Base-by-base conservation (phyloP, 2,113 vertebrate genomes). In the Aldabrachelys gigantea region DNA sequence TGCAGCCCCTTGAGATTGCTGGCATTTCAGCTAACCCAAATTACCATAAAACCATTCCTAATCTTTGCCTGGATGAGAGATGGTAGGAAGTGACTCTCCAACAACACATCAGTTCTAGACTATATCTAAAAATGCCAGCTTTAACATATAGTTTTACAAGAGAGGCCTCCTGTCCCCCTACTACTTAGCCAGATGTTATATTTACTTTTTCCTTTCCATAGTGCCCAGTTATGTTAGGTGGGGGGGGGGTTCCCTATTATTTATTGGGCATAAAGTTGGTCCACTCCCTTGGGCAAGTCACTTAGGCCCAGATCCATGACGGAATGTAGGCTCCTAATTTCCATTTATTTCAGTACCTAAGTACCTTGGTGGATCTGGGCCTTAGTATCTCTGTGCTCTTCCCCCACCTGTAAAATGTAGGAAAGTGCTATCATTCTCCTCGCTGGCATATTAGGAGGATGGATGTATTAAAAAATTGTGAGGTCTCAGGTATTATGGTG, bases 1-100 rank as follows among this genome's bases (percentile, higher is more conserved):
- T 84, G 35, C 11, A 41, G 85, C 35, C 94, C 53, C 83, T 29
- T 91, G 80, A 96, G 94, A 91, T 52, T 89, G 9, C 72, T 81
- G 78, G 91, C 57, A 93, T 89, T 96, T 90, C 54, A 87, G 89
- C 52, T 72, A 92, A 59, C 52, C 76, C 81, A 82, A 91, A 92
- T 97, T 89, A 95, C 84, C 62, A 80, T 90, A 89, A 94, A 95
- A 29, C 59, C 87, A 1, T 75, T 92, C 76, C 69, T 95, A 85
- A 92, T 86, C 53, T 93, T 29, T 84, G 5, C 69, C 57, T 90
- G 85, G 52, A 31, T 92, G 78, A 87, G 53, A 80, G 56, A 56
- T 22, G 3, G 25, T 92, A 47, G 81, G 50, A 56, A 96, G 85
- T 83, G 94, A 82, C 80, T 10, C 25, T 94, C 82, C 29, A 93